These are phyloP conservation scores for Pseudachorutes palmiensis DNA, from an alignment of 1,140 invertebrate species.

Conservation along the genomic window DNA sequence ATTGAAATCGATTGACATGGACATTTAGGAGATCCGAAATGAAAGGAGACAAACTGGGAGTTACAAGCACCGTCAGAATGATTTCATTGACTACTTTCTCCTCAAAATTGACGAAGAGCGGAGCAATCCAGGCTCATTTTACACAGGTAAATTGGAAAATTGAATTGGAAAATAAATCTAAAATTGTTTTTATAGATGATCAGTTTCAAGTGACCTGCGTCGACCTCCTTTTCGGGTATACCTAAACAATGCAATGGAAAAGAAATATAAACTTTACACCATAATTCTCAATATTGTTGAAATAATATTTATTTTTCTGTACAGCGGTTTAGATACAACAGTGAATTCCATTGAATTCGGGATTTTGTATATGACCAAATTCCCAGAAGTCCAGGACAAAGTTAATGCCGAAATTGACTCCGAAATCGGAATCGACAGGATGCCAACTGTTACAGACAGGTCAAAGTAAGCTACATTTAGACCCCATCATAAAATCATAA, in stretches of 20 bases:
- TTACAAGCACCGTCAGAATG: not conserved
- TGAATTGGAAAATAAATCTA: not conserved
- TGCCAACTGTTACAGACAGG: conserved; percentile 18
- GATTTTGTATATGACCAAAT: not conserved
- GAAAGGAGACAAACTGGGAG: not conserved
- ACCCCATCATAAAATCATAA: no score
- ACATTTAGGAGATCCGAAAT: not conserved
- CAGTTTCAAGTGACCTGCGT: conserved; percentile 7
- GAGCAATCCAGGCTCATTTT: not conserved
- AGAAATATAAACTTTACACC: not conserved
- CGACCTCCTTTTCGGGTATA: not conserved
- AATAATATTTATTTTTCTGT: conserved; percentile 2
- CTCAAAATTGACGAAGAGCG: not conserved
- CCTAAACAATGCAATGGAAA: not conserved
- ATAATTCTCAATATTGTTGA: no score
- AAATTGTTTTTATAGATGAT: conserved; percentile 1
- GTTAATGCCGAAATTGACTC: conserved; percentile 14
- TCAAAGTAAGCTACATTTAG: not conserved
- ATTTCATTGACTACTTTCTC: conserved; percentile 4
- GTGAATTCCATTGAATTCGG: conserved; percentile 2
- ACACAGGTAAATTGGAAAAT: not conserved
- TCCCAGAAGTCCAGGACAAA: conserved; percentile 6
- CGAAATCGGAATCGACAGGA: not conserved
- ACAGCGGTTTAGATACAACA: conserved; percentile 1
- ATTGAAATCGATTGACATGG: no score